A percentile compares a stretch with the other conserved stretches of the same genome.
Conservation (phyloP, 2,797 vertebrate species). For the Gambelia wislizenii region DNA sequence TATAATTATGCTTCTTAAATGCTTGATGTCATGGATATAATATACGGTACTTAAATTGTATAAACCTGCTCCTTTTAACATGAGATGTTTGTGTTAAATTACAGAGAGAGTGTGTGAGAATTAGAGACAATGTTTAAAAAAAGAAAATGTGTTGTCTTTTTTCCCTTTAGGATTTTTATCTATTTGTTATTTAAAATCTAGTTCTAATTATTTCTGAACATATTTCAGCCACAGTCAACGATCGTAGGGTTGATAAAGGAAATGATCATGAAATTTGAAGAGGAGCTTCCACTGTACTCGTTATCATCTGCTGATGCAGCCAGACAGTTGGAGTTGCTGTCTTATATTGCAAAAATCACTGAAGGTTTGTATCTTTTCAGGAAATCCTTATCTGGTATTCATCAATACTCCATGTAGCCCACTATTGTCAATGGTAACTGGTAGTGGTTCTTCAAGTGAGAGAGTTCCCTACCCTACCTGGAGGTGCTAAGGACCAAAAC, state of each 20-base stretch:
- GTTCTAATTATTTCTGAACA: constrained; percentile 44
- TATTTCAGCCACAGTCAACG: constrained; percentile 89
- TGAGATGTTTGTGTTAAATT: too few relatives aligned
- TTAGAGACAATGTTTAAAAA: neutral
- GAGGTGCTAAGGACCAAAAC: neutral
- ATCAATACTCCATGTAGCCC: neutral
- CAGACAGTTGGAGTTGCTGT: constrained; percentile 86
- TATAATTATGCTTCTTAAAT: neutral
- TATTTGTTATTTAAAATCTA: neutral
- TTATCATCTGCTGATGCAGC: constrained; percentile 78
- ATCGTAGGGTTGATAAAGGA: constrained; percentile 87
- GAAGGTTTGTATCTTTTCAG: constrained; percentile 80
- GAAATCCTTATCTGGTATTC: neutral
- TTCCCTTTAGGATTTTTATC: neutral
- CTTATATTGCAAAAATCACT: constrained; percentile 87
- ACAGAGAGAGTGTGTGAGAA: neutral
- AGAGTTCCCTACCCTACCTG: neutral
- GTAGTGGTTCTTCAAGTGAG: neutral
- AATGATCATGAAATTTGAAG: constrained; percentile 93
- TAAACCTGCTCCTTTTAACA: neutral
- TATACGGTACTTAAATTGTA: neutral
- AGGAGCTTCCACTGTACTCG: constrained; percentile 90
- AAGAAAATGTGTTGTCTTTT: neutral
- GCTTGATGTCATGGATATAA: neutral
- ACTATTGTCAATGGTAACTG: neutral